Evolutionary conservation across 2,797 vertebrate genomes (phyloP).

Genomic region (Chlorospingus flavigularis): DNA sequence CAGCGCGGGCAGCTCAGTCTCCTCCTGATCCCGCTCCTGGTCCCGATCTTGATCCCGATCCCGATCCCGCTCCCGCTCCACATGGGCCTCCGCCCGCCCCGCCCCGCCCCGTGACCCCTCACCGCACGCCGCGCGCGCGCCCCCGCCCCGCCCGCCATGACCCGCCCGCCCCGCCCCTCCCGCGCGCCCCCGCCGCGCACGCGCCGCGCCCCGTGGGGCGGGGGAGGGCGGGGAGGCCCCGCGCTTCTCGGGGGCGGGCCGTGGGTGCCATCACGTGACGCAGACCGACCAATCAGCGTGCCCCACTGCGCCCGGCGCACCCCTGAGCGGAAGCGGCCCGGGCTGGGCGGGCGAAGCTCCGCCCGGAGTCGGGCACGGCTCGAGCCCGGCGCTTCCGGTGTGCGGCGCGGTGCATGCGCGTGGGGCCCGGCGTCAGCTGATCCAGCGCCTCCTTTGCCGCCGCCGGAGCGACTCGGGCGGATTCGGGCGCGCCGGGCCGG

Average conservation of each 20-base stretch:
- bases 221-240: too few species aligned
- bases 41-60: not conserved
- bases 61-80: not conserved
- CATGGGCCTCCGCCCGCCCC: not conserved
- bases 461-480: not conserved
- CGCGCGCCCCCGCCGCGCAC: not conserved
- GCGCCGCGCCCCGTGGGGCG: not conserved
- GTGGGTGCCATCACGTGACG: accelerated
- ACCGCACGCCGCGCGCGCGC: not conserved
- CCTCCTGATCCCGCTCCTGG: not conserved
- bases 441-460: not conserved
- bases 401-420: not conserved
- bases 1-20: not conserved
- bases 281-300: accelerated
- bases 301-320: accelerated
- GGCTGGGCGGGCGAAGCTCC: not conserved
- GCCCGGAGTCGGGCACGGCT: not conserved
- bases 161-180: not conserved
- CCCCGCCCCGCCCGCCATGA: not conserved
- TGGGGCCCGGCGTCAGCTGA: not conserved
- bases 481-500: not conserved
- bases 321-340: not conserved
- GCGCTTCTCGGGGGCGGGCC: not conserved
- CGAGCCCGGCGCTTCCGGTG: not conserved
- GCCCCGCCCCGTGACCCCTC: not conserved